Evolutionary conservation across 92 coral and sea anemone genomes (phyloP), one percentile per base, ranked within the genome.

Genomic region (Metridium senile): DNA sequence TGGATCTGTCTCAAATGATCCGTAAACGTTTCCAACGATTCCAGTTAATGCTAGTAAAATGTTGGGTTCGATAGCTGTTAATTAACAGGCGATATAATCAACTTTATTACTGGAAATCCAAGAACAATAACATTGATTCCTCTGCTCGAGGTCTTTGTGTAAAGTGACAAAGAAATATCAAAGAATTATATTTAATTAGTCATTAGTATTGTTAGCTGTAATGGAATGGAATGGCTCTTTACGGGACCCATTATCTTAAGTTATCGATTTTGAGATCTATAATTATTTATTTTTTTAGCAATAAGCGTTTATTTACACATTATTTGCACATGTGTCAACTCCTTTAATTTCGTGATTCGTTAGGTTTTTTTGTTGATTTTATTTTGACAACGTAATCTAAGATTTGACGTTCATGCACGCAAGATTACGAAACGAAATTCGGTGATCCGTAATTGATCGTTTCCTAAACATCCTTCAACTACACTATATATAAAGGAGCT

Each of bases 111-210:
- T 0, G 25, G 28, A 29, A 29, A 16, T 9, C 11, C 30, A 39
- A 25, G 3, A 35, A 28, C 74, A 69, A 4, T 17, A 23, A 66
- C 19, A 19, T 66, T 35, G 49, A 22, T 35, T 30, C 23, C 33
- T 21, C 35, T 47, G 11, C 65, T 27, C 52, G 3, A 22, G 30
- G 27, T 72, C 56, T 73, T 73, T 73, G 78, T 73, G 4, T 62
- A 17, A 32, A 33, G 51, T 30, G 23, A 34, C 78, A 43, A 73
- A 34, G 32, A 33, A 35, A 45, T 6, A 62, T 57, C 53, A 29
- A 33, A 9, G 56, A 57, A 35, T 71, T 21, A 33, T 35, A 29
- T 54, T 34, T n/a, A 9, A n/a, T 73, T 17, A 21, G 29, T 32
- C 66, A 53, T 54, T 53, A 72, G 49, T 71, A 22, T 71, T 71